phyloP scores from a whole-genome alignment of 2,888 invertebrate species.

The Eupithecia subfuscata region DNA sequence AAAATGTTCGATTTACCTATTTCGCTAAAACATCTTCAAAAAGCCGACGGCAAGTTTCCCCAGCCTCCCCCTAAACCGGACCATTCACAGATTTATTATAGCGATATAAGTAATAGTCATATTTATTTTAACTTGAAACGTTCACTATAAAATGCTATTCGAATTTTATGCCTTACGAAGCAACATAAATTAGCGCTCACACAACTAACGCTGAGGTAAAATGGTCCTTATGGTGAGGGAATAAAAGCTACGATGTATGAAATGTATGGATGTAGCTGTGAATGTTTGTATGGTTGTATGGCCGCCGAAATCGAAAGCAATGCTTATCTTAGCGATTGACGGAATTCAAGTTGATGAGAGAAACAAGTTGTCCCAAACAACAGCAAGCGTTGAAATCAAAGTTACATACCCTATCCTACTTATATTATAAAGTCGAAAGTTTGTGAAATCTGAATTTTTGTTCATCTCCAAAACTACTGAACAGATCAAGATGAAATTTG shows the following conservation, averaged over 20 bases:
- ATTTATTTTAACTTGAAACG: slow-evolving; percentile 36
- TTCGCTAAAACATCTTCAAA: neutral
- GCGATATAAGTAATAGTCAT: slow-evolving; percentile 35
- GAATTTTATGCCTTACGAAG: slow-evolving; percentile 36
- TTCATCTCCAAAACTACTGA: too few species aligned
- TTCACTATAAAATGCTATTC: slow-evolving; percentile 34
- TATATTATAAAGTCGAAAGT: too few species aligned
- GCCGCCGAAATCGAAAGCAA: slow-evolving; percentile 41
- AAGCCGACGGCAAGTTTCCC: neutral
- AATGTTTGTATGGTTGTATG: slow-evolving; percentile 32
- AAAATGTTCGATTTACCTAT: neutral
- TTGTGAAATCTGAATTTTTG: too few species aligned
- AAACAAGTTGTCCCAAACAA: neutral
- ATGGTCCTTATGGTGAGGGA: neutral
- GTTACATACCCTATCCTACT: neutral
- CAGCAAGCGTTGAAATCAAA: neutral
- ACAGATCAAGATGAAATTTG: too few species aligned
- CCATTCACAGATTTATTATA: slow-evolving; percentile 32
- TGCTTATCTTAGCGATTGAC: slow-evolving; percentile 35
- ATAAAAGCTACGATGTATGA: slow-evolving; percentile 6
- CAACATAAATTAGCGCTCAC: slow-evolving; percentile 20
- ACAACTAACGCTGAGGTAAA: neutral
- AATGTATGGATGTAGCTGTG: slow-evolving; percentile 16
- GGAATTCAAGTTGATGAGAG: slow-evolving; percentile 21
- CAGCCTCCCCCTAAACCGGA: slow-evolving; percentile 29